Evolutionary conservation across 37 sponge, comb jelly and placozoan species (phyloP), one percentile per base, ranked within the genome.

Genomic region (Tethya wilhelma): DNA sequence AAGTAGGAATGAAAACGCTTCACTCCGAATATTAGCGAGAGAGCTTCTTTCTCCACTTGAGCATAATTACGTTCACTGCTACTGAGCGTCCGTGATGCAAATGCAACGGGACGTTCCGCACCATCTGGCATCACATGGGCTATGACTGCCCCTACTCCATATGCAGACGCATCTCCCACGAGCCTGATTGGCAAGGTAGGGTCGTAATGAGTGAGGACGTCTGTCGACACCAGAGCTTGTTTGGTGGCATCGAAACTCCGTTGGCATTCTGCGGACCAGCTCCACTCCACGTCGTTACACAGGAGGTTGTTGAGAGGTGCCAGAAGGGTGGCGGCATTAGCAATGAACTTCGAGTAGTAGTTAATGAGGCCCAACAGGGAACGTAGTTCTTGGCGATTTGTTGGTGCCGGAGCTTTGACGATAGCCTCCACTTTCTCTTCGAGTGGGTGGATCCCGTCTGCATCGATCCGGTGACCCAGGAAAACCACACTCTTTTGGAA

Each of bases 381-480:
- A 31, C 3, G 4, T 4, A 37, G 38, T 11, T 36, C 34, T 4
- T 37, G 46, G n/a, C 39, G 45, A 43, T 71, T 71, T 14, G 39
- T 5, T 3, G 49, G 71, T 12, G n/a, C 45, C 39, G 71, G 71
- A 5, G 46, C 71, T 26, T 44, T 71, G 26, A 42, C 42, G 17
- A 71, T 41, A 22, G 71, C 71, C 28, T 41, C 8, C 5, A 71
- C 25, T 38, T 71, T 71, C 20, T 42, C 44, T 19, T 4, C 44
- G 2, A 9, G 39, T 2, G 59, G 4, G 26, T 58, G 59, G 5
- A 14, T 58, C 14, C n/a, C 26, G 12, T 58, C 59, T 22, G 67
- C 59, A 58, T 43, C 57, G 8, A 75, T 72, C 14, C 22, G 1
- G 38, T 74, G 83, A 33, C 82, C 82, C 28, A 81, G 64, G 25